phyloP scores from a whole-genome alignment of 2,113 vertebrate genomes.

The Loxodonta africana region DNA sequence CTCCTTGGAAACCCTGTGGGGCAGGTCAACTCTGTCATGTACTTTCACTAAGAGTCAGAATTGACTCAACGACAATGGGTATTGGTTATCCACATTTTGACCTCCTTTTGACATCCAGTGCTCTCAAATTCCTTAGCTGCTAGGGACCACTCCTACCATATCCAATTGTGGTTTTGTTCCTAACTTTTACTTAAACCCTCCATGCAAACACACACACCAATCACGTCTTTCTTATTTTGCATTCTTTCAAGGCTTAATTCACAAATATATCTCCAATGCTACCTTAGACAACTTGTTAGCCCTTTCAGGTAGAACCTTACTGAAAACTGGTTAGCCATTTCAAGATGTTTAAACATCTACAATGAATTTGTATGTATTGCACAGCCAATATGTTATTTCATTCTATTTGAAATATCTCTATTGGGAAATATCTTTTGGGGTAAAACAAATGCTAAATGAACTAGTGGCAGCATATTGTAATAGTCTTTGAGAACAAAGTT shows the following conservation, averaged over 20 bases:
- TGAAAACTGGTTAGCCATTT: background rate
- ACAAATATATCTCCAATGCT: background rate
- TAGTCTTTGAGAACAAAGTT: background rate
- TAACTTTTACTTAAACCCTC: background rate
- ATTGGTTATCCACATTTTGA: background rate
- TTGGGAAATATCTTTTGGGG: background rate
- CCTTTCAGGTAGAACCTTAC: background rate
- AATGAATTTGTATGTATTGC: background rate
- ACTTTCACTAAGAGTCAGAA: no score
- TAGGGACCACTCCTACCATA: background rate
- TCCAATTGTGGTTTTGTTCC: background rate
- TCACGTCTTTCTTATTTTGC: background rate
- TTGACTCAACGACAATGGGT: no score
- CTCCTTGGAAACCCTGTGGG: no score
- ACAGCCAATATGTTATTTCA: background rate
- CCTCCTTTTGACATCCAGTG: background rate
- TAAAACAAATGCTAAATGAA: constrained; percentile 25
- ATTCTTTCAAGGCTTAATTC: constrained; percentile 17
- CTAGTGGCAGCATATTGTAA: background rate
- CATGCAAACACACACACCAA: background rate
- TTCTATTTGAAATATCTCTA: background rate
- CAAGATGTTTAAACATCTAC: background rate
- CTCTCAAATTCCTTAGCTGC: background rate
- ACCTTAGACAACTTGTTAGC: background rate
- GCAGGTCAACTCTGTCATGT: no score